phyloP scores from a whole-genome alignment of 2,113 vertebrate species.

The Sinocyclocheilus anshuiensis region DNA sequence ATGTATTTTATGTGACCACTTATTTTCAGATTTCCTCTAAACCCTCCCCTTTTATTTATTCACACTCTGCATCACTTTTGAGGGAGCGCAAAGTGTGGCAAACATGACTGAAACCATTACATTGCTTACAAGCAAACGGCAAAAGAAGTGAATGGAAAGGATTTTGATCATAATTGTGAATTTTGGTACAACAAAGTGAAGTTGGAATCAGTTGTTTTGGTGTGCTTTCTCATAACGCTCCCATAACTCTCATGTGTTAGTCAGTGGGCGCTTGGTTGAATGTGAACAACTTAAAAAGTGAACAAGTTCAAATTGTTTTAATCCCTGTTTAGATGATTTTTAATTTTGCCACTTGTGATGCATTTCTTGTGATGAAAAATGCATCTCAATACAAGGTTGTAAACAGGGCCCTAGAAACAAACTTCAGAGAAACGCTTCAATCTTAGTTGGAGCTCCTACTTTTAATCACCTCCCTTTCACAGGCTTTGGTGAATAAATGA shows the following conservation, averaged over 20 bases:
- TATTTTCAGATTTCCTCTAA: not conserved
- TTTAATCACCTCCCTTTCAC: slow-evolving; percentile 31
- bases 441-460: not conserved
- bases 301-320: not conserved
- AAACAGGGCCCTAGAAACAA: not conserved
- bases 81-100: not conserved
- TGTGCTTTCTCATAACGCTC: not conserved
- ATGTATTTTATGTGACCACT: not conserved
- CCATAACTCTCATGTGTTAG: not conserved
- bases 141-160: not conserved
- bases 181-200: no score
- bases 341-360: not conserved
- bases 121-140: not conserved
- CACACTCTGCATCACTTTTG: not conserved
- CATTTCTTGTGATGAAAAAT: not conserved
- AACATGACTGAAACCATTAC: not conserved
- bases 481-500: not conserved
- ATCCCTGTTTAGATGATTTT: not conserved
- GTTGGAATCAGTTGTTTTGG: no score
- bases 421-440: not conserved
- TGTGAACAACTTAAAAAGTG: no score
- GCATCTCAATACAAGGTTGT: not conserved
- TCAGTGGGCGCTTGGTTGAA: not conserved
- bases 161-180: not conserved
- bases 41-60: not conserved